Evolutionary conservation across 2,113 vertebrate genomes (phyloP).

Genomic region (Platysteira castanea): DNA sequence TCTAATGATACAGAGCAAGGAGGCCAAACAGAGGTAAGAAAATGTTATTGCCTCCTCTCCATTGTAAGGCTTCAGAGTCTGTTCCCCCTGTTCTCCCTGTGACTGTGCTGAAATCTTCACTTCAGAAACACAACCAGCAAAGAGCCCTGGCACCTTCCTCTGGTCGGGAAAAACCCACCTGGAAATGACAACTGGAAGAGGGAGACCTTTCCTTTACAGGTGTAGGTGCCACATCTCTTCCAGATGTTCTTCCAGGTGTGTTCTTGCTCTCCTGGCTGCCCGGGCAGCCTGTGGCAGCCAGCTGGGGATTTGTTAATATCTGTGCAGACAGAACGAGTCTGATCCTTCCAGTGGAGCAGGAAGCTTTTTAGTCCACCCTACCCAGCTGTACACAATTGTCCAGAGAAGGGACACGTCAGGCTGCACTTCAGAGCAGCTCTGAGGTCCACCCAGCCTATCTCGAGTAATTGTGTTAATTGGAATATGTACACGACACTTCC

Average conservation of each 20-base stretch:
- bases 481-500: neutral
- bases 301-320: neutral
- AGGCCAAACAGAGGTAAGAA: neutral
- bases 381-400: neutral
- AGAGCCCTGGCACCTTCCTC: neutral
- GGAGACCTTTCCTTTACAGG: neutral
- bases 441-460: neutral
- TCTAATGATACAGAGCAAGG: neutral
- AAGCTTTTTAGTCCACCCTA: neutral
- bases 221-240: neutral
- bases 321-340: neutral
- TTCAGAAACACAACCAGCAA: neutral
- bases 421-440: accelerated
- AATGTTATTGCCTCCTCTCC: neutral
- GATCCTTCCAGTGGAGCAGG: neutral
- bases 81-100: too few species aligned
- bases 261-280: neutral
- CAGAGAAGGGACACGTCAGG: neutral
- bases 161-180: neutral
- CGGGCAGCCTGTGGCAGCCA: neutral
- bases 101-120: neutral
- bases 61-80: neutral
- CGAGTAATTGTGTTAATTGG: neutral
- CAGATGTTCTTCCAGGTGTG: neutral
- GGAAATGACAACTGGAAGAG: neutral